These are phyloP conservation scores for Triplophysa tibetana DNA, from an alignment of 2,113 vertebrate genomes.

Conservation along the genomic window DNA sequence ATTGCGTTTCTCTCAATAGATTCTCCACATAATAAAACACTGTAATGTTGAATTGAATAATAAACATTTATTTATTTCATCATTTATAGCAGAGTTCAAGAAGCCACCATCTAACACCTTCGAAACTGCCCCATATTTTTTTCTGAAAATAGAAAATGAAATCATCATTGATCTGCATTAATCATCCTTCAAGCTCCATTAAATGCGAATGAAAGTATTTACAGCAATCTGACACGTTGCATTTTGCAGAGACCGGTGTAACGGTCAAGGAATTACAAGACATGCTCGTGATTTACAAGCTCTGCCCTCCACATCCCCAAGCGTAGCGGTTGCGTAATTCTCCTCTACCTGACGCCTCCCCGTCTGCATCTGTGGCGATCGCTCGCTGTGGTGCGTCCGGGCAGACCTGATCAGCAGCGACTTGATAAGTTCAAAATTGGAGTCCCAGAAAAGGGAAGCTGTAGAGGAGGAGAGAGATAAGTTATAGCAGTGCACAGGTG, in stretches of 20 bases:
- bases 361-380: constrained; percentile 28
- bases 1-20: too few relatives aligned
- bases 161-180: background rate
- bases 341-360: constrained; percentile 26
- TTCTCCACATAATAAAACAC: too few relatives aligned
- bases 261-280: background rate
- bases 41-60: too few relatives aligned
- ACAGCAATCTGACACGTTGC: background rate
- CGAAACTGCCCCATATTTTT: too few relatives aligned
- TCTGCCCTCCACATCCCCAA: constrained; percentile 31
- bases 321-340: constrained; percentile 32
- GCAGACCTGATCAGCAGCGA: constrained; percentile 40
- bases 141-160: too few relatives aligned
- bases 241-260: background rate
- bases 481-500: constrained; percentile 56
- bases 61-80: too few relatives aligned
- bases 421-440: constrained; percentile 57
- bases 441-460: constrained; percentile 44
- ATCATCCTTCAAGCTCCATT: background rate
- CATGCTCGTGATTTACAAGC: constrained; percentile 12
- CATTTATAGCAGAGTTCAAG: too few relatives aligned
- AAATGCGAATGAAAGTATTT: background rate
- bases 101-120: too few relatives aligned
- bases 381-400: constrained; percentile 19
- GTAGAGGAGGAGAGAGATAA: constrained; percentile 55